Conservation (phyloP, 1,140 invertebrate species). For the Scaptodrosophila lebanonensis region DNA sequence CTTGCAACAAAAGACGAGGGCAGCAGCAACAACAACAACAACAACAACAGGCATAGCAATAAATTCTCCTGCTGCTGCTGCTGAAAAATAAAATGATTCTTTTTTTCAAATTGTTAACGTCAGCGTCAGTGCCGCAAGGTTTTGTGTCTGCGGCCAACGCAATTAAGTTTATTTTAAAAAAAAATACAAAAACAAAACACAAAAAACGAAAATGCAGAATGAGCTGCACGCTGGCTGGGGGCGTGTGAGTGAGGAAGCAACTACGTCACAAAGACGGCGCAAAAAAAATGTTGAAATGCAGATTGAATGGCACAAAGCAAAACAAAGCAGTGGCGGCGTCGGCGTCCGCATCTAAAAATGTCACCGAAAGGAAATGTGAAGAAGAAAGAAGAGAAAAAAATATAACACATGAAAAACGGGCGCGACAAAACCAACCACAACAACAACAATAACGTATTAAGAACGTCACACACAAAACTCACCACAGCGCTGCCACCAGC, state of each 20-base stretch:
- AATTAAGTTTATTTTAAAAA: too few species aligned
- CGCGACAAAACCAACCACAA: too few species aligned
- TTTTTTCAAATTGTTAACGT: too few species aligned
- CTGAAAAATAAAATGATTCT: slow-evolving; percentile 38
- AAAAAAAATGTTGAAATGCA: slow-evolving; percentile 57
- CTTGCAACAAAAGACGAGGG: too few species aligned
- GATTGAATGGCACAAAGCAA: slow-evolving; percentile 69
- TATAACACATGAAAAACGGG: too few species aligned
- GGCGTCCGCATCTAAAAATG: slow-evolving; percentile 24
- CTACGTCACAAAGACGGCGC: not conserved
- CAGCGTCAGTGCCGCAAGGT: too few species aligned
- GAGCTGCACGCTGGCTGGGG: not conserved
- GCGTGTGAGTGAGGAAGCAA: not conserved
- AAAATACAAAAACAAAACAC: too few species aligned
- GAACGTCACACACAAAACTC: slow-evolving; percentile 20
- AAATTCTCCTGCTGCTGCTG: slow-evolving; percentile 4
- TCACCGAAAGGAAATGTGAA: slow-evolving; percentile 35
- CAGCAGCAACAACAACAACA: slow-evolving; percentile 9
- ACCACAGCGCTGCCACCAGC: slow-evolving; percentile 19
- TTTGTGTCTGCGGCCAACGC: too few species aligned
- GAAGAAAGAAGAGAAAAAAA: not conserved
- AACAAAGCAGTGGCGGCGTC: slow-evolving; percentile 19
- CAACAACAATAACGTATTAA: too few species aligned
- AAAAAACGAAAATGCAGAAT: too few species aligned
- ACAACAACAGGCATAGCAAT: slow-evolving; percentile 4